Evolutionary conservation across 2,113 vertebrate genomes (phyloP).

Genomic region (Scomber japonicus): DNA sequence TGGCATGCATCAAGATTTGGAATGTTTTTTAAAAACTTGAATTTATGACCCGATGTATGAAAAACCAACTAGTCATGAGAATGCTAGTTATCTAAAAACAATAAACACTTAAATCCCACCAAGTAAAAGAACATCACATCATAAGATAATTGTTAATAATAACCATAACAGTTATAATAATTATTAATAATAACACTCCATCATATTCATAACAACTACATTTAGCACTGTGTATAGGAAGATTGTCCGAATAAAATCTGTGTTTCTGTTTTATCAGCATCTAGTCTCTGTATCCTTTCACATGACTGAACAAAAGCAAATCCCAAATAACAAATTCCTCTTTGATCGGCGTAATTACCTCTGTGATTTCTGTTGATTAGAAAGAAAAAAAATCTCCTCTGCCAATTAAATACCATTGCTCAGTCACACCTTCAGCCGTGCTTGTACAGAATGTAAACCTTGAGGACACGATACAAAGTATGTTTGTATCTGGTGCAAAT

Average conservation of each 20-base stretch:
- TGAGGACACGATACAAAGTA: slow-evolving; percentile 69
- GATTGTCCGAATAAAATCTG: slow-evolving; percentile 83
- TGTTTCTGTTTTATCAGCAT: slow-evolving; percentile 66
- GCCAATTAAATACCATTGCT: slow-evolving; percentile 49
- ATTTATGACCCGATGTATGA: slow-evolving; percentile 76
- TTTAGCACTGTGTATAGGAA: slow-evolving; percentile 87
- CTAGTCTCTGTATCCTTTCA: slow-evolving; percentile 55
- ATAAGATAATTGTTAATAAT: slow-evolving; percentile 88
- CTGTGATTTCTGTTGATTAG: slow-evolving; percentile 37
- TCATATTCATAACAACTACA: slow-evolving; percentile 89
- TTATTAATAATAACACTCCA: slow-evolving; percentile 88
- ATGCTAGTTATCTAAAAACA: slow-evolving; percentile 86
- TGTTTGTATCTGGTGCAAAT: slow-evolving; percentile 78
- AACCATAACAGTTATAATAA: slow-evolving; percentile 88
- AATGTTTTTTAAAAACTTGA: slow-evolving; percentile 65
- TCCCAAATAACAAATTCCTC: slow-evolving; percentile 26
- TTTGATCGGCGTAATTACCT: slow-evolving; percentile 23
- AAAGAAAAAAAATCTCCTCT: slow-evolving; percentile 40
- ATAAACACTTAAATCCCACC: slow-evolving; percentile 87
- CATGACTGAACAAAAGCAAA: slow-evolving; percentile 63
- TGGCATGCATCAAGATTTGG: slow-evolving; percentile 79
- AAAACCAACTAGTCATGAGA: slow-evolving; percentile 80
- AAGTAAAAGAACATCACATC: slow-evolving; percentile 87
- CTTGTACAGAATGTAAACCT: slow-evolving; percentile 79
- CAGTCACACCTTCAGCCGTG: slow-evolving; percentile 52